Percentiles rank a stretch among this genome's conserved stretches.
phyloP scores from a whole-genome alignment of 2,113 vertebrate species.

The Megaceryle maxima region DNA sequence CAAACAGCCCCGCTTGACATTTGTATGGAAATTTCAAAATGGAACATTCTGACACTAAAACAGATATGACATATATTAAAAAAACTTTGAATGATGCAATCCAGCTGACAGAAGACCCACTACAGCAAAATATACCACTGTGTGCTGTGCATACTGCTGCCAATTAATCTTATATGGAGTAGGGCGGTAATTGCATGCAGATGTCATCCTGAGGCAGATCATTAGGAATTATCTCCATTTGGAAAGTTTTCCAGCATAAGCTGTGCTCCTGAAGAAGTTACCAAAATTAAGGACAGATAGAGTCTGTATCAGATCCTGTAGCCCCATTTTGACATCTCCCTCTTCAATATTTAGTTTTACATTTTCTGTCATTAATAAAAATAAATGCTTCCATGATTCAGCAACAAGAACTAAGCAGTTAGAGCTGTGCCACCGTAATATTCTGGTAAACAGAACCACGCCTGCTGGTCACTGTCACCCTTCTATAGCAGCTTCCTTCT shows the following conservation, averaged over 20 bases:
- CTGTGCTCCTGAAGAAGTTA: not conserved
- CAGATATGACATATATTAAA: not conserved
- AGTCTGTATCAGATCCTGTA: not conserved
- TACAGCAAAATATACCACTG: not conserved
- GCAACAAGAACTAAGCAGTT: not conserved
- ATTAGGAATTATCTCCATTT: not conserved
- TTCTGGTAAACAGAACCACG: not conserved
- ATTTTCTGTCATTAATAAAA: not conserved
- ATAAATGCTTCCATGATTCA: not conserved
- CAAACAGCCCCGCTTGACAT: not conserved
- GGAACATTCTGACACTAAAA: constrained; percentile 28
- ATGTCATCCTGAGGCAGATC: not conserved
- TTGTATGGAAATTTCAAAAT: constrained; percentile 17
- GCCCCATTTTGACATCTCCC: not conserved
- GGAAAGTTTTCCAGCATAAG: not conserved
- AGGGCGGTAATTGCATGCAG: not conserved
- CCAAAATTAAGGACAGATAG: not conserved
- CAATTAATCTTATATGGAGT: not conserved
- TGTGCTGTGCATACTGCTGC: not conserved
- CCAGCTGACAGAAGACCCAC: constrained; percentile 3
- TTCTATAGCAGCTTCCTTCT: not conserved
- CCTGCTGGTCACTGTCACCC: not conserved
- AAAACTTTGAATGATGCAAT: not conserved
- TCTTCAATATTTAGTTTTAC: not conserved
- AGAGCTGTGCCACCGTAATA: not conserved